phyloP scores from a whole-genome alignment of 2,888 invertebrate species.

The Drosophila multiciliata region DNA sequence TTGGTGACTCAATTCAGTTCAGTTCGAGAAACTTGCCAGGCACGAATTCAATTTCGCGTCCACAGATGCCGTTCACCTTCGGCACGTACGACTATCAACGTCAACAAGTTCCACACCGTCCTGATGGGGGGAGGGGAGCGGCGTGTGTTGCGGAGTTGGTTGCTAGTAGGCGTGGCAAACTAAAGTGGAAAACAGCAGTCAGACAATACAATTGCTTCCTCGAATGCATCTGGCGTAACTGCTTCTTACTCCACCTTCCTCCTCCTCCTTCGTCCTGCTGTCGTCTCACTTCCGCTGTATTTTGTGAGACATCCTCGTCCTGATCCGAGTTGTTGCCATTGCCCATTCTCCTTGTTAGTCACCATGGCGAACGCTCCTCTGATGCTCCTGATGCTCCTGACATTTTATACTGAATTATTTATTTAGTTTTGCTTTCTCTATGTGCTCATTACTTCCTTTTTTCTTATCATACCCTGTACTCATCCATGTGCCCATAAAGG shows the following conservation, averaged over 20 bases:
- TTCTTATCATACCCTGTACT: constrained; percentile 32
- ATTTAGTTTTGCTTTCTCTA: constrained; percentile 69
- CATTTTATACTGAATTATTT: constrained; percentile 81
- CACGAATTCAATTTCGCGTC: constrained; percentile 81
- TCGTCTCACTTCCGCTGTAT: constrained; percentile 42
- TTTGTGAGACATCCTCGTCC: constrained; percentile 39
- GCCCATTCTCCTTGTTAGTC: constrained; percentile 43
- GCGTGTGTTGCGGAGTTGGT: neutral
- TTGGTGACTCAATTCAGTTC: constrained; percentile 71
- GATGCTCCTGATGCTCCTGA: constrained; percentile 63
- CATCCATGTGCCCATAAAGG: too few relatives aligned
- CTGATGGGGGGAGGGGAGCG: neutral
- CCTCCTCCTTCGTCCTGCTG: constrained; percentile 27
- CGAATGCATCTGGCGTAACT: constrained; percentile 62
- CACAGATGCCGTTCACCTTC: constrained; percentile 81
- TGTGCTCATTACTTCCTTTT: constrained; percentile 67
- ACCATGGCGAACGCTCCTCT: constrained; percentile 55
- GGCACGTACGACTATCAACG: constrained; percentile 80
- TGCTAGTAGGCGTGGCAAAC: constrained; percentile 60
- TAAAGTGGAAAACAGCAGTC: constrained; percentile 79
- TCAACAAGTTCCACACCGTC: constrained; percentile 73
- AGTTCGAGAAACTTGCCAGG: constrained; percentile 68
- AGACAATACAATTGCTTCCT: constrained; percentile 79
- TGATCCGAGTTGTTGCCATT: neutral
- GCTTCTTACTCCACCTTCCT: neutral